Evolutionary conservation across 2,888 invertebrate genomes (phyloP).

Genomic region (Drosophila robusta): DNA sequence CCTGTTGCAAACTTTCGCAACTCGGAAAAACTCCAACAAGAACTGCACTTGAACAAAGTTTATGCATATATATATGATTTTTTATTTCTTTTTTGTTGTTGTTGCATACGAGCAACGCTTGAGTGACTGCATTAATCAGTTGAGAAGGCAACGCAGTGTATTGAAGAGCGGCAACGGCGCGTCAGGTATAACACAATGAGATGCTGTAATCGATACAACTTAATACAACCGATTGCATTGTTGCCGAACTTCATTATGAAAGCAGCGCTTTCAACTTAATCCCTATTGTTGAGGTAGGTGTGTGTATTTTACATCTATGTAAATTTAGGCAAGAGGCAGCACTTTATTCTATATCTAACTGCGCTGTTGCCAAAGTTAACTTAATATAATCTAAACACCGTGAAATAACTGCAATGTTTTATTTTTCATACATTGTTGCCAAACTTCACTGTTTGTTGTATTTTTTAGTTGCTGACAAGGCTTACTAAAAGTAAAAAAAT

Average conservation of each 20-base stretch:
- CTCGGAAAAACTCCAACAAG: conserved; percentile 28
- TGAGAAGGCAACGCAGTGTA: neutral
- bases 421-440: neutral
- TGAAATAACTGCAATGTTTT: neutral
- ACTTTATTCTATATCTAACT: conserved; percentile 2
- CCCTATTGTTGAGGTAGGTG: conserved; percentile 40
- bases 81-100: conserved; percentile 6
- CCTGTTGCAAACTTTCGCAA: conserved; percentile 34
- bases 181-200: conserved; percentile 23
- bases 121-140: conserved; percentile 62
- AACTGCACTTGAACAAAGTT: conserved; percentile 67
- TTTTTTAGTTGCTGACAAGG: too few relatives aligned
- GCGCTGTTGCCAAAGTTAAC: conserved; percentile 6
- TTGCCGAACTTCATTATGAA: conserved; percentile 34
- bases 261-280: conserved; percentile 10
- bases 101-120: conserved; percentile 52
- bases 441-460: too few relatives aligned
- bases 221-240: conserved; percentile 6
- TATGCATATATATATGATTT: conserved; percentile 24
- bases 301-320: conserved; percentile 1
- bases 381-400: neutral
- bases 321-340: neutral
- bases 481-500: too few relatives aligned
- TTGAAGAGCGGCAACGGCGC: conserved; percentile 55
- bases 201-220: conserved; percentile 42